Percentiles rank a stretch among this genome's conserved stretches.
Conservation (phyloP, 2,797 vertebrate genomes). For the Artibeus jamaicensis region DNA sequence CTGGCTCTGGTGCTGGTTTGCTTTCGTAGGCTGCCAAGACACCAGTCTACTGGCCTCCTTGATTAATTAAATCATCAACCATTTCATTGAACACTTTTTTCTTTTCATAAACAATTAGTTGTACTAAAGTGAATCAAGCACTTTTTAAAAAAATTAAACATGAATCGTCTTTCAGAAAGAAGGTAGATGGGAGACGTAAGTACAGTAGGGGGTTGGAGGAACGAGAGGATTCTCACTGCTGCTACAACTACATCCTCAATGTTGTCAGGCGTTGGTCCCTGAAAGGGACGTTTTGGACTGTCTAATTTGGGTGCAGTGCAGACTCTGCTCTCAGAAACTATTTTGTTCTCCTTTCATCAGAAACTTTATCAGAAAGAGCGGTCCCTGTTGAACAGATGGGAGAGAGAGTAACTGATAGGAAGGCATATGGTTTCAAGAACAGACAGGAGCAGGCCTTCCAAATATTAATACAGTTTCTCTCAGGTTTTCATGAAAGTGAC, state of each 20-base stretch:
- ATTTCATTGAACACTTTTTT: not conserved
- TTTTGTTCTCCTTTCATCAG: constrained; percentile 24
- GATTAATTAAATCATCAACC: not conserved
- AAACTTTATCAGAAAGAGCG: not conserved
- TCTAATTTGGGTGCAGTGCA: not conserved
- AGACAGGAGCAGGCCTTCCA: constrained; percentile 41
- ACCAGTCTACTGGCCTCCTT: not conserved
- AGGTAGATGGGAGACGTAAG: rapidly evolving
- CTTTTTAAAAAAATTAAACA: not conserved
- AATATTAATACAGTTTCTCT: constrained; percentile 70
- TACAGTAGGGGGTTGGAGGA: rapidly evolving
- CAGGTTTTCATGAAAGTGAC: constrained; percentile 50
- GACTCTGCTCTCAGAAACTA: not conserved
- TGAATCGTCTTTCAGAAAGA: not conserved
- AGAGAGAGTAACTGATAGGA: constrained; percentile 39
- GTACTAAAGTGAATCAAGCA: not conserved
- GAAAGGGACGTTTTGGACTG: not conserved
- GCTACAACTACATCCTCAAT: not conserved
- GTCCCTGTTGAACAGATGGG: constrained; percentile 55
- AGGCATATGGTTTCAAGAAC: constrained; percentile 60
- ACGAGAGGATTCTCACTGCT: not conserved
- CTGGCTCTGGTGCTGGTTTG: not conserved
- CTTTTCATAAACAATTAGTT: not conserved
- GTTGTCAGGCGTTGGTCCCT: not conserved
- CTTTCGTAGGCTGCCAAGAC: not conserved